Conservation (phyloP, 2,113 vertebrate species). For the Girardinichthys multiradiatus region DNA sequence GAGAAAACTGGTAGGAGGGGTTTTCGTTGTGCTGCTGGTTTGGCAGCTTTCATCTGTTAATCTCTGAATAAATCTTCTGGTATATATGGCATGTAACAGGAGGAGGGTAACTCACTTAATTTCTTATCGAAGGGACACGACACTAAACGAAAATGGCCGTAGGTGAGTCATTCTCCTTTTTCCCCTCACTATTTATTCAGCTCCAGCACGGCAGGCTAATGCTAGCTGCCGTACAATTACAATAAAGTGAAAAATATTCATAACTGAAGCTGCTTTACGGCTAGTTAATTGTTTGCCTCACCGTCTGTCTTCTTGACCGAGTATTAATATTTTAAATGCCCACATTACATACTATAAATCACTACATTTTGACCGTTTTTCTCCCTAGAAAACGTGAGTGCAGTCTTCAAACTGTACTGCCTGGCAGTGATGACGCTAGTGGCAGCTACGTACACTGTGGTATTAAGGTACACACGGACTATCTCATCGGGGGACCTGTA, state of each 20-base stretch:
- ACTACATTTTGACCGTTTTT: constrained; percentile 1
- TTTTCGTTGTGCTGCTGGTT: neutral
- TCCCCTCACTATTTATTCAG: neutral
- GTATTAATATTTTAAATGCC: neutral
- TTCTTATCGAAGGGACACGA: neutral
- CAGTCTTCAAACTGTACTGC: constrained; percentile 95
- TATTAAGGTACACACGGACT: constrained; percentile 89
- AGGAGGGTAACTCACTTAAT: neutral
- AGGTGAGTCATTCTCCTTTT: constrained; percentile 51
- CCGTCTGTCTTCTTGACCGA: neutral
- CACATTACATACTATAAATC: neutral
- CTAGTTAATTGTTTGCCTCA: neutral
- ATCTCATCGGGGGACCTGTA: constrained; percentile 83
- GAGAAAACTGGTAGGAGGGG: rapidly evolving
- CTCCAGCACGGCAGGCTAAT: constrained; percentile 22
- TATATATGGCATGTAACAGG: constrained; percentile 20
- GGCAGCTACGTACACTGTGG: constrained; percentile 90
- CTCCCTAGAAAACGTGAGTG: constrained; percentile 86
- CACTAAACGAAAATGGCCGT: constrained; percentile 53
- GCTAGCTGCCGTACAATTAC: constrained; percentile 15
- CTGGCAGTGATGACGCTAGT: constrained; percentile 95
- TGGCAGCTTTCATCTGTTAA: rapidly evolving
- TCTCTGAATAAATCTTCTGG: rapidly evolving
- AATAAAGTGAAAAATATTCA: neutral
- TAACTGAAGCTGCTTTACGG: neutral